Percentiles rank a stretch among this genome's conserved stretches.
Conservation (phyloP, 2,797 vertebrate species). For the Harpagifer antarcticus region DNA sequence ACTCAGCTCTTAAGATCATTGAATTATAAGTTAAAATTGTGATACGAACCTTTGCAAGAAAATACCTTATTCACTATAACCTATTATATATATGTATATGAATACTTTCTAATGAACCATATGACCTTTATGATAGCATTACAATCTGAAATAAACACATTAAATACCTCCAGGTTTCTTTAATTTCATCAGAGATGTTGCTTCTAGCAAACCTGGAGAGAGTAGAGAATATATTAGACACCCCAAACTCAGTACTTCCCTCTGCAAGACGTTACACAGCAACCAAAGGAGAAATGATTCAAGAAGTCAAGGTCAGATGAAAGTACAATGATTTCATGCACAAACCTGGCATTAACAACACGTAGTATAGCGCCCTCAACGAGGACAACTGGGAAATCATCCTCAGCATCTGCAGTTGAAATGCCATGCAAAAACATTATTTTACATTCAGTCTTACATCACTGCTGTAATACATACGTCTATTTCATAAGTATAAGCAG, state of each 20-base stretch:
- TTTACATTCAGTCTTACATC: background rate
- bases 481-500: background rate
- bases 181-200: conserved; percentile 72
- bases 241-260: background rate
- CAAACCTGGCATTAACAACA: conserved; percentile 75
- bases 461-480: background rate
- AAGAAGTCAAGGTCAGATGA: background rate
- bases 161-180: conserved; percentile 69
- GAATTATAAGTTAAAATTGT: background rate
- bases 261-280: background rate
- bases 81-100: too few species aligned
- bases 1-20: background rate
- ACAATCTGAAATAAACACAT: background rate
- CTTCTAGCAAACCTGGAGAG: conserved; percentile 71
- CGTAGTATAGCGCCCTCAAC: conserved; percentile 54
- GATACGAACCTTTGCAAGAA: background rate
- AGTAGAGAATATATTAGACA: conserved; percentile 9
- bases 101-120: background rate
- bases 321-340: background rate
- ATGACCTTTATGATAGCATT: background rate
- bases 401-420: conserved; percentile 61
- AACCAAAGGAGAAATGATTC: background rate
- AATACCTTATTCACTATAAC: background rate
- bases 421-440: conserved; percentile 2
- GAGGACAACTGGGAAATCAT: conserved; percentile 59